Evolutionary conservation across 2,797 vertebrate species (phyloP).

Genomic region (Dicrostonyx torquatus): DNA sequence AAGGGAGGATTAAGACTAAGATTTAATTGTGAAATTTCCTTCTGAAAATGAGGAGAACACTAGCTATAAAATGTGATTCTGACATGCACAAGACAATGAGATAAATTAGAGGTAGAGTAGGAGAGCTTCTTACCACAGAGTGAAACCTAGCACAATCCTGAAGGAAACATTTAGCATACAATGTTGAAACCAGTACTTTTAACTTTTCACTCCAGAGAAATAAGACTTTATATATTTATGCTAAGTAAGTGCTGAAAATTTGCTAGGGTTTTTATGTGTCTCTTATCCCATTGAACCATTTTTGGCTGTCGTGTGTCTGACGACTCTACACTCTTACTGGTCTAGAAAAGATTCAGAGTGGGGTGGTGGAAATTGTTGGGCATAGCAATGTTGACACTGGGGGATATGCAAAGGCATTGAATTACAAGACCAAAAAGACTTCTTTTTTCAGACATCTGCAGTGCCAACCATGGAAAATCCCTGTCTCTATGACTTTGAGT

Average conservation of each 20-base stretch:
- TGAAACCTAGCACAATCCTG: background rate
- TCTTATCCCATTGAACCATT: background rate
- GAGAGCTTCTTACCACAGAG: background rate
- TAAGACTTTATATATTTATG: background rate
- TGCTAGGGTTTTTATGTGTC: background rate
- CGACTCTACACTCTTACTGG: background rate
- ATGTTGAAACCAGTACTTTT: background rate
- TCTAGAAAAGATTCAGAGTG: background rate
- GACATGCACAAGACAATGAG: background rate
- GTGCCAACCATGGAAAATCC: background rate
- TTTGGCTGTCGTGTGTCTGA: background rate
- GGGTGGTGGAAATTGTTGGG: background rate
- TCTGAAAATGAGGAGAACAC: background rate
- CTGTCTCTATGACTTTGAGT: background rate
- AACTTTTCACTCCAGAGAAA: background rate
- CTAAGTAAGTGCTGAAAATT: background rate
- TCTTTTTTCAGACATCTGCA: background rate
- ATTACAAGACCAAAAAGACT: background rate
- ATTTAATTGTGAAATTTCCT: background rate
- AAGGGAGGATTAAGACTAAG: background rate
- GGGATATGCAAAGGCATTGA: background rate
- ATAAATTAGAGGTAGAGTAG: background rate
- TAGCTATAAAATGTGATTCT: background rate
- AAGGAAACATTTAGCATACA: background rate
- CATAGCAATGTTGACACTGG: background rate